Conservation (phyloP, 37 sponge, comb jelly and placozoan species). For the Ianthella basta region DNA sequence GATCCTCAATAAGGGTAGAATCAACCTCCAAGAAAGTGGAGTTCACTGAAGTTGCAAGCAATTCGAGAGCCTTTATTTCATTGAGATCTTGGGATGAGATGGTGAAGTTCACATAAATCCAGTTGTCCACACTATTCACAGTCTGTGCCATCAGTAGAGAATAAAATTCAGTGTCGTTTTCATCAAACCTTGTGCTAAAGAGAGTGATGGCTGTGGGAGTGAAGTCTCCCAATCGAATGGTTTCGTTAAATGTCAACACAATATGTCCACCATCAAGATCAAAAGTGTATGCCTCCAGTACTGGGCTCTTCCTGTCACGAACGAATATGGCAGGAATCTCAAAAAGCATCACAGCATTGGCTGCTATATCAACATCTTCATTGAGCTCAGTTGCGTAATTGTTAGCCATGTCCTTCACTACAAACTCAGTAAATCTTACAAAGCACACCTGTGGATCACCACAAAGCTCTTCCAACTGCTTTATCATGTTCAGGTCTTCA, state of each 20-base stretch:
- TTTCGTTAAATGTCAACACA: constrained; percentile 87
- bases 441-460: constrained; percentile 56
- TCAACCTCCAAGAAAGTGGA: constrained; percentile 69
- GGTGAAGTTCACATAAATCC: constrained; percentile 75
- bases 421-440: constrained; percentile 58
- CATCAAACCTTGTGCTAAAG: constrained; percentile 15
- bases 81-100: constrained; percentile 51
- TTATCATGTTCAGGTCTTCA: constrained; percentile 81
- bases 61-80: constrained; percentile 64
- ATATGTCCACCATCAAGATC: constrained; percentile 83
- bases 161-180: constrained; percentile 72
- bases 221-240: constrained; percentile 52
- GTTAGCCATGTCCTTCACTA: constrained; percentile 85
- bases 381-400: constrained; percentile 51
- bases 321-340: constrained; percentile 52
- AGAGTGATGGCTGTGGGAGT: constrained; percentile 62
- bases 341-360: constrained; percentile 14
- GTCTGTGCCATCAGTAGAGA: constrained; percentile 11
- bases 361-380: constrained; percentile 14
- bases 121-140: constrained; percentile 48
- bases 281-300: constrained; percentile 57
- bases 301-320: constrained; percentile 50
- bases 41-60: constrained; percentile 48
- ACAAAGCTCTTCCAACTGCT: constrained; percentile 57
- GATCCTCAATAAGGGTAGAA: constrained; percentile 68